Conservation (phyloP, 1,140 invertebrate species). For the Brachystomella parvula region DNA sequence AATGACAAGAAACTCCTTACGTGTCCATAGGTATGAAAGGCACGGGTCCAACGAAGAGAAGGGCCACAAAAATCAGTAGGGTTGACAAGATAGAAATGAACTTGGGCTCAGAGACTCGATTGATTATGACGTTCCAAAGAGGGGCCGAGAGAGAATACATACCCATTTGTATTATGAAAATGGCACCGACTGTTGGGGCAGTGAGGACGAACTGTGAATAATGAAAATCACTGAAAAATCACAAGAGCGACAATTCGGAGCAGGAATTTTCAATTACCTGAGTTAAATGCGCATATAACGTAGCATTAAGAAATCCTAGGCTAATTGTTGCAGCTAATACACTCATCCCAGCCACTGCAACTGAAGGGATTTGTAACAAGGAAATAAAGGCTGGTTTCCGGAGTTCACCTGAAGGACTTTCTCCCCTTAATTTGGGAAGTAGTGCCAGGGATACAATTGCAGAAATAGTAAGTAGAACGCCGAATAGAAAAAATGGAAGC, state of each 20-base stretch:
- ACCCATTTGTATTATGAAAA: conserved; percentile 81
- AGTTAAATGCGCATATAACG: conserved; percentile 69
- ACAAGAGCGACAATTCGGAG: too few species aligned
- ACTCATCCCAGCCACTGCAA: conserved; percentile 60
- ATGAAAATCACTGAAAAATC: too few species aligned
- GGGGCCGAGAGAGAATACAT: conserved; percentile 58
- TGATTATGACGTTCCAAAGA: conserved; percentile 69
- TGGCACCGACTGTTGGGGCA: conserved; percentile 66
- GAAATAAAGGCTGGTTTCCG: conserved; percentile 43
- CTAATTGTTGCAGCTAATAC: conserved; percentile 68
- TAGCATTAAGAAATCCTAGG: conserved; percentile 72
- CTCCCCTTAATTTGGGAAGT: conserved; percentile 16
- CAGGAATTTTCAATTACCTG: conserved; percentile 47
- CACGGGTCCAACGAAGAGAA: conserved; percentile 64
- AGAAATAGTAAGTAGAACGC: conserved; percentile 15
- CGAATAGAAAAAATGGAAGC: conserved; percentile 66
- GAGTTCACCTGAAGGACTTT: not conserved
- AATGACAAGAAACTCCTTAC: conserved; percentile 43
- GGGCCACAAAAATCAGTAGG: conserved; percentile 55
- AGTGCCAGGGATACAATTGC: conserved; percentile 16
- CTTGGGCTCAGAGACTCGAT: conserved; percentile 56
- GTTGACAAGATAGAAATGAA: conserved; percentile 59
- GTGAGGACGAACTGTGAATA: conserved; percentile 53
- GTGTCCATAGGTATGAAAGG: conserved; percentile 57
- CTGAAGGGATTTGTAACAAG: conserved; percentile 58